These are phyloP conservation scores for Phthorimaea operculella DNA, from an alignment of 1,140 invertebrate species.

Conservation along the genomic window DNA sequence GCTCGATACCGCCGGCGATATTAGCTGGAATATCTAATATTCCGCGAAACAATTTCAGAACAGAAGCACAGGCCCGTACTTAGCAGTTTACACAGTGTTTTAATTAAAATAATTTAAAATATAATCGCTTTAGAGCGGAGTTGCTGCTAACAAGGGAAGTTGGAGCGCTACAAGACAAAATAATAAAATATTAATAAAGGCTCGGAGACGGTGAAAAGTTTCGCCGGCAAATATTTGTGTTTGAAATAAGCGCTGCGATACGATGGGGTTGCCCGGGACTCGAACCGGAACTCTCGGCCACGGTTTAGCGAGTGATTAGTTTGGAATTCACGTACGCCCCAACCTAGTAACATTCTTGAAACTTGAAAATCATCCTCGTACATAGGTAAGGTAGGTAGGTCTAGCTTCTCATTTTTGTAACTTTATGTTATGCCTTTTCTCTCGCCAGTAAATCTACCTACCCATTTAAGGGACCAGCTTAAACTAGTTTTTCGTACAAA, in stretches of 20 bases:
- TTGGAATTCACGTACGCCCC: too few species aligned
- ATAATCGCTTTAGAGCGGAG: constrained; percentile 62
- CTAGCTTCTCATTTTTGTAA: too few species aligned
- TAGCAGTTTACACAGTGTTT: constrained; percentile 60
- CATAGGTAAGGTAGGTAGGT: too few species aligned
- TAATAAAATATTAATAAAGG: constrained; percentile 68
- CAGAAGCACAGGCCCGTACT: constrained; percentile 28
- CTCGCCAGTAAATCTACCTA: too few species aligned
- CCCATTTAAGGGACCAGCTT: too few species aligned
- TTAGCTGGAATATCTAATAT: constrained; percentile 18
- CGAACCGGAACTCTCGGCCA: neutral
- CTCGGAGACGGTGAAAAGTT: constrained; percentile 62
- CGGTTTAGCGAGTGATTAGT: too few species aligned
- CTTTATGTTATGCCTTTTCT: too few species aligned
- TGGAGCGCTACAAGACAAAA: constrained; percentile 62
- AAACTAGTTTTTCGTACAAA: too few species aligned
- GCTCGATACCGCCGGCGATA: constrained; percentile 4
- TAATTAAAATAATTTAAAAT: constrained; percentile 68
- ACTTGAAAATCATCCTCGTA: too few species aligned
- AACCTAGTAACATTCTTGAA: too few species aligned
- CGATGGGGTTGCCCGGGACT: constrained; percentile 37
- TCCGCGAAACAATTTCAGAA: constrained; percentile 24
- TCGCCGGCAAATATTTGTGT: constrained; percentile 64
- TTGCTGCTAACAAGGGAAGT: constrained; percentile 62
- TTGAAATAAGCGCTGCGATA: constrained; percentile 61